Base-by-base conservation (phyloP, 1,140 invertebrate genomes). In the Drosophila watanabei region DNA sequence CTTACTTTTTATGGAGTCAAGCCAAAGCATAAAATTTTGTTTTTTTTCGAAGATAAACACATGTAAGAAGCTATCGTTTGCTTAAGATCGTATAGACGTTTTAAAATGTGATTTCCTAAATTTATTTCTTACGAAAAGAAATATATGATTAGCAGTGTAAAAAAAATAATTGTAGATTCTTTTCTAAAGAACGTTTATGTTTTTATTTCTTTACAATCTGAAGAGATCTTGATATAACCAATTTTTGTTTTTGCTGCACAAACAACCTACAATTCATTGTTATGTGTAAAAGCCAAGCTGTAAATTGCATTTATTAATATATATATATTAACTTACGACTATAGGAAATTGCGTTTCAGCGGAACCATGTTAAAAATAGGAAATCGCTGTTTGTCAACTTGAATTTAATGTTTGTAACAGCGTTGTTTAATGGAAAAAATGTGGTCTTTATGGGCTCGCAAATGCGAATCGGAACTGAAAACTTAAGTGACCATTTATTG, bases 301-400 rank as follows among this genome's bases (percentile, higher is more conserved):
- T 24, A 1, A n/a, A 39, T n/a, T 24, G 8, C 20, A 28, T 24
- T 56, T 37, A 56, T 56, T 56, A 37, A 24, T 24, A 16, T 11
- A 49, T 48, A 56, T 49, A 56, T 54, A 20, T 39, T 10, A 39
- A 11, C 20, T 56, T 39, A 28, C 20, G 14, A n/a, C 33, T 24
- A 24, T 56, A 28, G 54, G 54, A 56, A 56, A 39, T 39, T 24
- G 20, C 33, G 8, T 10, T 24, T 28, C 20, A 57, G 14, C 54
- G 35, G 54, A 56, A 39, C 54, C 8, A 39, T 9, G 39, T 57
- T 39, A 39, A 28, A 24, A 56, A 57, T 57, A 0, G 54, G 54
- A 57, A 39, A 39, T n/a, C 14, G 35, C 28, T 24, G 16, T 16
- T 37, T n/a, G 5, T 57, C 35, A 39, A 56, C 52, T 57, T 57